Conservation (phyloP, 2,797 vertebrate genomes). For the Phoeniculus purpureus region DNA sequence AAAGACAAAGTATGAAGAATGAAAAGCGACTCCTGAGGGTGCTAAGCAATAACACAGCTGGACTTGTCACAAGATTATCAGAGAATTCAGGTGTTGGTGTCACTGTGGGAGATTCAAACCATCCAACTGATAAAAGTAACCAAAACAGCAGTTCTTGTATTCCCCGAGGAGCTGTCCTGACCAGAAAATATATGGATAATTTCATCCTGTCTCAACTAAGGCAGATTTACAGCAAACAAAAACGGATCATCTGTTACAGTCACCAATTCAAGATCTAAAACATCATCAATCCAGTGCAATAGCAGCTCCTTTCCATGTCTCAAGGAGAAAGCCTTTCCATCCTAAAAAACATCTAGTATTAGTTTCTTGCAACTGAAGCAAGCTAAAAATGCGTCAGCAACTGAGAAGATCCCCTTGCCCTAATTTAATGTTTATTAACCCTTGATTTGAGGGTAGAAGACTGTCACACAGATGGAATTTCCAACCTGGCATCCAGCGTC, state of each 20-base stretch:
- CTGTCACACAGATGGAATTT: not conserved
- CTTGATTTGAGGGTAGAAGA: not conserved
- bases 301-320: not conserved
- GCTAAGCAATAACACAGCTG: not conserved
- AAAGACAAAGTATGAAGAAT: not conserved
- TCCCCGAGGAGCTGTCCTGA: not conserved
- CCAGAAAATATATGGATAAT: not conserved
- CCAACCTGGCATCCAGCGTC: not conserved
- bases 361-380: not conserved
- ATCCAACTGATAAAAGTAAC: not conserved
- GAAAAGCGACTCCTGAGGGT: not conserved
- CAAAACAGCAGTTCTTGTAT: not conserved
- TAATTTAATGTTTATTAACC: not conserved
- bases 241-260: not conserved
- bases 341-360: not conserved
- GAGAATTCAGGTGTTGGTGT: not conserved
- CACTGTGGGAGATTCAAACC: not conserved
- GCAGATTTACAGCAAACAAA: not conserved
- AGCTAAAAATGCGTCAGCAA: not conserved
- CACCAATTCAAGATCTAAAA: not conserved
- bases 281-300: rapidly evolving
- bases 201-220: not conserved
- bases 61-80: not conserved
- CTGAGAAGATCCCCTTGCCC: not conserved
- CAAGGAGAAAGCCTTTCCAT: not conserved